phyloP scores from a whole-genome alignment of 2,888 invertebrate genomes.

The Didymodactylos carnosus region DNA sequence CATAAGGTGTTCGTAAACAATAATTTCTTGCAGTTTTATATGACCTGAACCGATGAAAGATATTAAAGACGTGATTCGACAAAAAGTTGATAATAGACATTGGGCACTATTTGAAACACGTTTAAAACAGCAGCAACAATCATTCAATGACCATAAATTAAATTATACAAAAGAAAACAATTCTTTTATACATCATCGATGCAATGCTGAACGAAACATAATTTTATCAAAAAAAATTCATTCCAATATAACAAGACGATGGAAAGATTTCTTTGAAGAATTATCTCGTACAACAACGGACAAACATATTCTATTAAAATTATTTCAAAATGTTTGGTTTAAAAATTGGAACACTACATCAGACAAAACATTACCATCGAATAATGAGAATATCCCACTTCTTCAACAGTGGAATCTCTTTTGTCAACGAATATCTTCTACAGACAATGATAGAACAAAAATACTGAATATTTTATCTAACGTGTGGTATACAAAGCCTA shows the following conservation, averaged over 20 bases:
- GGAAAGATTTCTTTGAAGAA: not conserved
- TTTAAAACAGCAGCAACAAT: not conserved
- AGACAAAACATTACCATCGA: no score
- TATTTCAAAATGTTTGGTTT: not conserved
- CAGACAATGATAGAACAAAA: no score
- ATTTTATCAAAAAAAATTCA: no score
- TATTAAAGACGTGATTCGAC: no score
- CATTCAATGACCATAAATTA: not conserved
- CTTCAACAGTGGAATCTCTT: no score
- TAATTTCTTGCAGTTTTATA: no score
- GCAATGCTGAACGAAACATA: not conserved
- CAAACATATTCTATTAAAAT: not conserved
- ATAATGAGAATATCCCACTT: no score
- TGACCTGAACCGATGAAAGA: no score
- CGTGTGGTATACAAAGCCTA: no score
- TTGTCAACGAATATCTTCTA: no score
- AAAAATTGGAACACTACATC: not conserved
- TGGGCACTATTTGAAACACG: not conserved
- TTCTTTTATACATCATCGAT: not conserved
- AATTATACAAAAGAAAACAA: not conserved
- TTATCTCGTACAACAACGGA: not conserved
- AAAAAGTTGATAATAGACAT: not conserved
- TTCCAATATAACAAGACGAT: not conserved
- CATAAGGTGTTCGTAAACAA: no score
- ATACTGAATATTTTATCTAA: no score